Percentiles rank a stretch among this genome's conserved stretches.
Evolutionary conservation across 2,797 vertebrate genomes (phyloP).

Genomic region (Enteromius radiatus): DNA sequence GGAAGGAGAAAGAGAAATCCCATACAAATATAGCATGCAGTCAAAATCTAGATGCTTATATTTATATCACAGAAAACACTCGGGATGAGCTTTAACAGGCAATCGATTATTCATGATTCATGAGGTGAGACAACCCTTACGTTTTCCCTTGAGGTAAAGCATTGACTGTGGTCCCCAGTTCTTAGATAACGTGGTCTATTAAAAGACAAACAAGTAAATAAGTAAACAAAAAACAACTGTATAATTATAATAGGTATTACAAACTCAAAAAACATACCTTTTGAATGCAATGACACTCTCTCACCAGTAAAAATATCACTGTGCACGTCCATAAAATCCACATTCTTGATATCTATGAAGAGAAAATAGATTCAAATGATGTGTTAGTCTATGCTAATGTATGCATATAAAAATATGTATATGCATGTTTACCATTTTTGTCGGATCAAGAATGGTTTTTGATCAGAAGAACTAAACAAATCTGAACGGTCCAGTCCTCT

Average conservation of each 20-base stretch:
- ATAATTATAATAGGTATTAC: not conserved
- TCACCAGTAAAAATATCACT: conserved; percentile 65
- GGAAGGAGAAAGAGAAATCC: not conserved
- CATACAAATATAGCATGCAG: not conserved
- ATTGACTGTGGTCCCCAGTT: conserved; percentile 83
- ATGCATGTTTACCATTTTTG: conserved; percentile 59
- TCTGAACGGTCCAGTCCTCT: conserved; percentile 55
- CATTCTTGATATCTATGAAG: conserved; percentile 62
- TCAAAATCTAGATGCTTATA: not conserved
- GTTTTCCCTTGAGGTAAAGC: conserved; percentile 82
- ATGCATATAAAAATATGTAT: not conserved
- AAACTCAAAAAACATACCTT: conserved; percentile 69
- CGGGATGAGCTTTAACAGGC: not conserved
- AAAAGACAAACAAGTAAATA: not conserved
- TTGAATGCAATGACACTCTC: conserved; percentile 65
- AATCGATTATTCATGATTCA: too few relatives aligned
- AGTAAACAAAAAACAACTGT: not conserved
- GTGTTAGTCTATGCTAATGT: not conserved
- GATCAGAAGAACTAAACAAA: conserved; percentile 40
- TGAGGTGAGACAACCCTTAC: conserved; percentile 68
- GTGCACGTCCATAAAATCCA: conserved; percentile 68
- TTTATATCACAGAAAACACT: not conserved
- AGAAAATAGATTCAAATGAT: conserved; percentile 10
- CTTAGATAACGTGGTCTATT: conserved; percentile 66
- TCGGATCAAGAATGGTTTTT: conserved; percentile 25